phyloP scores from a whole-genome alignment of 1,140 invertebrate species.

The Ctenoplectra terminalis region DNA sequence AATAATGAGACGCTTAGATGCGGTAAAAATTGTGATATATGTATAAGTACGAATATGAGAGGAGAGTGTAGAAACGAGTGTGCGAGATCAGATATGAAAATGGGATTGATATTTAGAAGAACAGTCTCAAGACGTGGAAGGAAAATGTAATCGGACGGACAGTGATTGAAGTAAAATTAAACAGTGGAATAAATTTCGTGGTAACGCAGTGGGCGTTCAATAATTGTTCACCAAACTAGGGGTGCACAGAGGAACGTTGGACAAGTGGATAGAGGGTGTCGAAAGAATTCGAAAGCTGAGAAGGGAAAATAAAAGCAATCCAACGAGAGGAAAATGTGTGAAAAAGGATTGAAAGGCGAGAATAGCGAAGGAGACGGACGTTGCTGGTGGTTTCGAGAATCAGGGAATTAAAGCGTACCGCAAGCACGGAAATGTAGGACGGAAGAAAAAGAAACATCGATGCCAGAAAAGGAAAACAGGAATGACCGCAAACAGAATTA shows the following conservation, averaged over 20 bases:
- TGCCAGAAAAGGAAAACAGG: constrained; percentile 19
- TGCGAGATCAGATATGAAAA: too few species aligned
- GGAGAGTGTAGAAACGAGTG: too few species aligned
- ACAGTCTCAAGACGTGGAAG: too few species aligned
- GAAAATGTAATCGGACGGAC: too few species aligned
- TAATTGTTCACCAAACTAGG: too few species aligned
- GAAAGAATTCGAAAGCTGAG: not conserved
- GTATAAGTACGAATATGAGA: too few species aligned
- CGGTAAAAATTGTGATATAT: too few species aligned
- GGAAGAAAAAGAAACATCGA: constrained; percentile 34
- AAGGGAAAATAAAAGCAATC: not conserved
- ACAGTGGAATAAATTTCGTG: too few species aligned
- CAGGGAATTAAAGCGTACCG: constrained; percentile 35
- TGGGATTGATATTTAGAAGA: too few species aligned
- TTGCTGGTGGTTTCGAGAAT: constrained; percentile 1
- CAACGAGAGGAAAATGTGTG: not conserved
- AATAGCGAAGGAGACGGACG: not conserved
- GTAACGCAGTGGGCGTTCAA: too few species aligned
- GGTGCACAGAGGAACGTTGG: not conserved
- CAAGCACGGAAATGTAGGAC: not conserved
- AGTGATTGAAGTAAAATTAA: too few species aligned
- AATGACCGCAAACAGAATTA: constrained; percentile 50
- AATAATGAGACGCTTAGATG: not conserved
- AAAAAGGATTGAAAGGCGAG: not conserved
- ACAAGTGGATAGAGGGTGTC: not conserved